A percentile compares a stretch with the other conserved stretches of the same genome.
Conservation (phyloP, 2,113 vertebrate genomes). For the Oxygymnocypris stewartii region DNA sequence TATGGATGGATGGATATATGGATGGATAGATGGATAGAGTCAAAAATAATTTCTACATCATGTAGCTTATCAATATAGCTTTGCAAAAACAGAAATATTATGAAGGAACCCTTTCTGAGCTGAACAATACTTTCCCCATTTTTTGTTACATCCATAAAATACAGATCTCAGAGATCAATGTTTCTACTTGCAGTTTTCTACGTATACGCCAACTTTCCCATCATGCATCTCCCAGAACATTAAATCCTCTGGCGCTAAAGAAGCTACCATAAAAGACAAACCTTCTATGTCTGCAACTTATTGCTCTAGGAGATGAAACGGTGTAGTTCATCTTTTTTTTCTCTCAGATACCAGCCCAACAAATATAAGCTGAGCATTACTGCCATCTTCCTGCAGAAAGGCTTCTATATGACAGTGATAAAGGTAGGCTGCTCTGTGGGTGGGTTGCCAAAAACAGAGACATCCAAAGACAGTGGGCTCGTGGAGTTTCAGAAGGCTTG, state of each 20-base stretch:
- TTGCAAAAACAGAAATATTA: no score
- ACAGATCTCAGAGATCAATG: neutral
- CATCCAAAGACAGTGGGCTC: slow-evolving; percentile 49
- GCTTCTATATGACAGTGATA: slow-evolving; percentile 46
- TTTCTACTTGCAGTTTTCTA: slow-evolving; percentile 31
- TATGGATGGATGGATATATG: no score
- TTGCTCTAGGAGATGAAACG: slow-evolving; percentile 18
- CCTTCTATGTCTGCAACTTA: slow-evolving; percentile 26
- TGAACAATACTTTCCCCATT: neutral
- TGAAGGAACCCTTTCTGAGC: no score
- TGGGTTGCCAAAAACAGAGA: slow-evolving; percentile 40
- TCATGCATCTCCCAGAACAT: slow-evolving; percentile 44
- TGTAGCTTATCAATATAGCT: no score
- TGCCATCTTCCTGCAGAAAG: slow-evolving; percentile 36
- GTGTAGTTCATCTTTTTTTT: slow-evolving; percentile 40
- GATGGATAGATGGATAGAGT: no score
- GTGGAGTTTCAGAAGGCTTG: slow-evolving; percentile 24
- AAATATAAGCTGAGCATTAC: slow-evolving; percentile 41
- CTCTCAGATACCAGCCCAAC: slow-evolving; percentile 9
- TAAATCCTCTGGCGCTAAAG: slow-evolving; percentile 20
- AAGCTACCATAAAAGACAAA: slow-evolving; percentile 26
- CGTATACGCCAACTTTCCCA: slow-evolving; percentile 3
- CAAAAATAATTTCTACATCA: no score
- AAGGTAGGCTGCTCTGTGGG: slow-evolving; percentile 43
- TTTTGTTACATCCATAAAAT: slow-evolving; percentile 7